Percentiles rank a stretch among this genome's conserved stretches.
phyloP scores from a whole-genome alignment of 2,113 vertebrate species.

The Carollia perspicillata region DNA sequence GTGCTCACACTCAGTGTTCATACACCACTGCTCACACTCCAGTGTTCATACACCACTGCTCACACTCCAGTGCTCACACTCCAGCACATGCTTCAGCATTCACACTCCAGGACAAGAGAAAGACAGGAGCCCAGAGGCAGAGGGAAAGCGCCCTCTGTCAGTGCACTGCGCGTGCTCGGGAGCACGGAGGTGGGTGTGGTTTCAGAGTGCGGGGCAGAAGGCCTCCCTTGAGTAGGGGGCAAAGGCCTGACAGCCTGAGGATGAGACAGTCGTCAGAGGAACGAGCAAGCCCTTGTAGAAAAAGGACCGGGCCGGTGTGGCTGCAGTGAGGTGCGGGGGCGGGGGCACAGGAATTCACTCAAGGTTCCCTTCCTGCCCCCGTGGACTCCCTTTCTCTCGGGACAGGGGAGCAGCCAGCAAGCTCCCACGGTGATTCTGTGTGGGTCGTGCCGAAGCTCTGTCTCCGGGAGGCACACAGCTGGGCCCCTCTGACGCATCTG shows the following conservation, averaged over 20 bases:
- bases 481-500: background rate
- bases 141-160: background rate
- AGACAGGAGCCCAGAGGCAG: background rate
- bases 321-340: background rate
- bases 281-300: background rate
- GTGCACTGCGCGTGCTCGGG: background rate
- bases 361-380: background rate
- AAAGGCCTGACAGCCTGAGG: background rate
- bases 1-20: background rate
- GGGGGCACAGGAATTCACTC: too few relatives aligned
- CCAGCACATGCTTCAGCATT: too few relatives aligned
- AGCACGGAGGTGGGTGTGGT: accelerated
- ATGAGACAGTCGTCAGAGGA: background rate
- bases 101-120: background rate
- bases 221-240: background rate
- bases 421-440: background rate
- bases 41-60: too few relatives aligned
- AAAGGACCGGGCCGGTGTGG: background rate
- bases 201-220: background rate
- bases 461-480: background rate
- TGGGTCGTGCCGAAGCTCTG: background rate
- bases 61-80: too few relatives aligned
- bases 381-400: background rate
- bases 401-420: background rate
- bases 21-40: background rate